Evolutionary conservation across 1,140 invertebrate species (phyloP).

Genomic region (Microplitis demolitor): DNA sequence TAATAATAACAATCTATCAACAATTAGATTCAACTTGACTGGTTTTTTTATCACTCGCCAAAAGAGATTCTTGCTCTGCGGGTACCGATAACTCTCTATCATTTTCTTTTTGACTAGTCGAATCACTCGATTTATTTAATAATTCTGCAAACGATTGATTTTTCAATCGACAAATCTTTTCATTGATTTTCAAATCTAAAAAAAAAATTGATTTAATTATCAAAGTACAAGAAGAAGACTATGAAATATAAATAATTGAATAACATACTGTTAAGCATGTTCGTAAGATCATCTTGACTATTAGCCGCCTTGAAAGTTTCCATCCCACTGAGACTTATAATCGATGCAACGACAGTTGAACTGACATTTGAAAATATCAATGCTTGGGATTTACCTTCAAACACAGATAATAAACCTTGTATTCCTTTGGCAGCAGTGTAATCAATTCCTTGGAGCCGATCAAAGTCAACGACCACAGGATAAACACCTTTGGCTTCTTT

Average conservation of each 20-base stretch:
- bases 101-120: not conserved
- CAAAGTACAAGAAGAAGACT: not conserved
- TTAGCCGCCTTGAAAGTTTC: constrained; percentile 44
- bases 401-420: constrained; percentile 45
- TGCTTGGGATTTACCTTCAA: constrained; percentile 45
- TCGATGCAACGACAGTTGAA: constrained; percentile 32
- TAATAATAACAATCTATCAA: not conserved
- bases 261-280: constrained; percentile 31
- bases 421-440: constrained; percentile 66
- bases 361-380: constrained; percentile 53
- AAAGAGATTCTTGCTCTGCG: constrained; percentile 13
- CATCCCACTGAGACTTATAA: constrained; percentile 34
- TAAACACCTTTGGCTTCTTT: constrained; percentile 48
- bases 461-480: constrained; percentile 67
- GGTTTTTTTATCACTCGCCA: not conserved
- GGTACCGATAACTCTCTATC: not conserved
- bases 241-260: not conserved
- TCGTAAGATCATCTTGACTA: constrained; percentile 36
- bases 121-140: not conserved
- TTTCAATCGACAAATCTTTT: constrained; percentile 8
- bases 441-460: constrained; percentile 66
- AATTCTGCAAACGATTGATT: constrained; percentile 16
- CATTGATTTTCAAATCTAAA: constrained; percentile 19
- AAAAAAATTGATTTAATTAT: constrained; percentile 6
- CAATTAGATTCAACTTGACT: not conserved